Conservation (phyloP, 1,140 invertebrate genomes). For the Papilio polytes region DNA sequence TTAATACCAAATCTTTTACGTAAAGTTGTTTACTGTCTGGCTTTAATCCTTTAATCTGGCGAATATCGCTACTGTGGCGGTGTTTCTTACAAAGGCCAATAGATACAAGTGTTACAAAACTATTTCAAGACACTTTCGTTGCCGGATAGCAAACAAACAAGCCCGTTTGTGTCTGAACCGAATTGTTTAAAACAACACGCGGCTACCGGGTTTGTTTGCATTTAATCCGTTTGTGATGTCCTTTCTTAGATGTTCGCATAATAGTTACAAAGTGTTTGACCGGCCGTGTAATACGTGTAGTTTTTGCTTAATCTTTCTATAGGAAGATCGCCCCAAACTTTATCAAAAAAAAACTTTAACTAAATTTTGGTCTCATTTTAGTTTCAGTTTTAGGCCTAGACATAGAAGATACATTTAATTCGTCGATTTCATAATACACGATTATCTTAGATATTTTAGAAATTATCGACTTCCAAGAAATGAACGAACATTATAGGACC, state of each 20-base stretch:
- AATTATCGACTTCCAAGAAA: neutral
- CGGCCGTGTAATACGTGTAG: slow-evolving; percentile 47
- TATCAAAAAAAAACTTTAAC: neutral
- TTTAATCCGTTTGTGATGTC: slow-evolving; percentile 78
- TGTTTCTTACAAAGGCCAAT: slow-evolving; percentile 64
- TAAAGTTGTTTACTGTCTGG: slow-evolving; percentile 61
- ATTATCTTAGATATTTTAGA: neutral
- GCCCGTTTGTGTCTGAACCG: slow-evolving; percentile 72
- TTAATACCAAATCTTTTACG: slow-evolving; percentile 44
- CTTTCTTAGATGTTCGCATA: slow-evolving; percentile 71
- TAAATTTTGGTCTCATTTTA: neutral
- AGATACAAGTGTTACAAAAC: slow-evolving; percentile 65
- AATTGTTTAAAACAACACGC: slow-evolving; percentile 75
- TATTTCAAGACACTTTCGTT: slow-evolving; percentile 44
- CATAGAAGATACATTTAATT: neutral
- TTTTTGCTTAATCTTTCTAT: slow-evolving; percentile 35
- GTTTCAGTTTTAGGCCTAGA: neutral
- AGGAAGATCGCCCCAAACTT: neutral
- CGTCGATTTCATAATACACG: neutral
- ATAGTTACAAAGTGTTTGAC: slow-evolving; percentile 62
- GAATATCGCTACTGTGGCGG: slow-evolving; percentile 66
- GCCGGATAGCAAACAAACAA: slow-evolving; percentile 66
- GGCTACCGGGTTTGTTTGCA: slow-evolving; percentile 74
- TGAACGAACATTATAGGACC: neutral
- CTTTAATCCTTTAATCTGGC: slow-evolving; percentile 76